Evolutionary conservation across 1,140 invertebrate genomes (phyloP).

Genomic region (Tetraneura akinire): DNA sequence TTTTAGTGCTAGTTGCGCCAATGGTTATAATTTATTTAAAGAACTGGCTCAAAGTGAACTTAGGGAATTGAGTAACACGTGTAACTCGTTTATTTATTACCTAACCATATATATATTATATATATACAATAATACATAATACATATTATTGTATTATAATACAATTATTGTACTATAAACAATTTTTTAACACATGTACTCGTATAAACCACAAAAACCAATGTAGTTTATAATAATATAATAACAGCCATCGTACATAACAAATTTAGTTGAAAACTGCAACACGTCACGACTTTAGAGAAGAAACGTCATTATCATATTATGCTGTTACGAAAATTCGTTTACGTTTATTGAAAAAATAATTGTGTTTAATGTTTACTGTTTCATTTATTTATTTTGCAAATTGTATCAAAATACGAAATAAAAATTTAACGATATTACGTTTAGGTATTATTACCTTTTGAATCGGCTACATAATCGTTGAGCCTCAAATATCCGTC

Average conservation of each 20-base stretch:
- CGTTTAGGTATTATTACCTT: constrained; percentile 56
- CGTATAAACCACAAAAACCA: constrained; percentile 3
- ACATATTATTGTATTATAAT: neutral
- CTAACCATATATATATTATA: too few relatives aligned
- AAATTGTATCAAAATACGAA: neutral
- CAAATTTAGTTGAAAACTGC: neutral
- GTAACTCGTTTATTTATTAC: too few relatives aligned
- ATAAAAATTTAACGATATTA: neutral
- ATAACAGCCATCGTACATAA: neutral
- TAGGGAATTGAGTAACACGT: neutral
- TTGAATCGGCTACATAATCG: constrained; percentile 82
- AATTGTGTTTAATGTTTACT: neutral
- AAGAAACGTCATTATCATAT: neutral
- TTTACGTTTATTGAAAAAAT: neutral
- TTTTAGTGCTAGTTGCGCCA: too few relatives aligned
- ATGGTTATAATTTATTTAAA: too few relatives aligned
- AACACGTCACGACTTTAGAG: constrained; percentile 6
- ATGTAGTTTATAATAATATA: neutral
- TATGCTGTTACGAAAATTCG: neutral
- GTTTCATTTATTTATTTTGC: neutral
- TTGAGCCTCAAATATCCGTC: constrained; percentile 76
- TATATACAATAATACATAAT: too few relatives aligned
- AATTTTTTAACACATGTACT: neutral
- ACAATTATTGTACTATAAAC: neutral
- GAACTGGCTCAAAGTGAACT: neutral